Conservation (phyloP, 1,140 invertebrate species). For the Acyrthosiphon pisum region DNA sequence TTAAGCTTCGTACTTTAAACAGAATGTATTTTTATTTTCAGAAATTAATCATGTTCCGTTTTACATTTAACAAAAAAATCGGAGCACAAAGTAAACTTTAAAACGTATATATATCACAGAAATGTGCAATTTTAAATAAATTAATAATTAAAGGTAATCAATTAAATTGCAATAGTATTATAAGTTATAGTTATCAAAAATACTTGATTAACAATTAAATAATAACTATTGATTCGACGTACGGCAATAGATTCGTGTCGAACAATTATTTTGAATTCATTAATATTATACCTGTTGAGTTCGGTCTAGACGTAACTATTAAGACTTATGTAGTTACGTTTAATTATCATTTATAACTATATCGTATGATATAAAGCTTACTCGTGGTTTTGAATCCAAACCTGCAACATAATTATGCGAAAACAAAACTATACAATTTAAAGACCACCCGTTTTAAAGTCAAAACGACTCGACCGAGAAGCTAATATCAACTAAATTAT, state of each 20-base stretch:
- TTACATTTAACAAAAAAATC: background rate
- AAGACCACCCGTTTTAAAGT: background rate
- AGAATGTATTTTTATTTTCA: background rate
- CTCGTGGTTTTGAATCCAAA: background rate
- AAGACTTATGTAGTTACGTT: background rate
- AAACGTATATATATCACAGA: background rate
- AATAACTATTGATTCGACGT: background rate
- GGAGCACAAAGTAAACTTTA: background rate
- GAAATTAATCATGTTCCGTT: background rate
- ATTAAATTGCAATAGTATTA: background rate
- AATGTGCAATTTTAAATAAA: background rate
- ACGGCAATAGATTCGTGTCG: background rate
- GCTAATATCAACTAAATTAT: background rate
- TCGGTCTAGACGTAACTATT: background rate
- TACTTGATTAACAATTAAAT: background rate
- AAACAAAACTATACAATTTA: background rate
- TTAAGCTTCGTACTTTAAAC: background rate
- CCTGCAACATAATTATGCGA: background rate
- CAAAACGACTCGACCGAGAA: background rate
- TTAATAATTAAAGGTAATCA: background rate
- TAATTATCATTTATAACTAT: background rate
- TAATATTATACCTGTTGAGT: background rate
- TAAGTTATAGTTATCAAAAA: background rate
- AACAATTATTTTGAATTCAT: background rate
- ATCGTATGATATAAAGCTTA: background rate